Conservation (phyloP, 23 tunicate species). For the Ascidia mentula region DNA sequence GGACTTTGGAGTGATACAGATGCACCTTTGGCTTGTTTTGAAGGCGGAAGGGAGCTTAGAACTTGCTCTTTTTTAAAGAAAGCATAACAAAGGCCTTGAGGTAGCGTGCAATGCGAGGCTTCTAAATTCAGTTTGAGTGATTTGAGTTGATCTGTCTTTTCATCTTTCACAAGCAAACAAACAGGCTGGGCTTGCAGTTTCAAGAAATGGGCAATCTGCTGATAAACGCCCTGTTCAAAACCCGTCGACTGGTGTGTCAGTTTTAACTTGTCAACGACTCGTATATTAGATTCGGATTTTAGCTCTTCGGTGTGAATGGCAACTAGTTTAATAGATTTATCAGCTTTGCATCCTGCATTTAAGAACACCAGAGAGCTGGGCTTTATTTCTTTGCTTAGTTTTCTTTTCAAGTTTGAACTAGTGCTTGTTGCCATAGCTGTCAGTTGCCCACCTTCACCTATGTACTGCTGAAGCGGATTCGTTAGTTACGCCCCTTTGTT, state of each 20-base stretch:
- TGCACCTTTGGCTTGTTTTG: no score
- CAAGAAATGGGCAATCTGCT: not conserved
- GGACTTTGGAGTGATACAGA: no score
- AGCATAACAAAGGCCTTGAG: not conserved
- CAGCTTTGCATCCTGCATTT: not conserved
- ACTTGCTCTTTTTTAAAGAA: no score
- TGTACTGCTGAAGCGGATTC: no score
- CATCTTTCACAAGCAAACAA: not conserved
- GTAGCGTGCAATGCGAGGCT: not conserved
- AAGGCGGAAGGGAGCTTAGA: no score
- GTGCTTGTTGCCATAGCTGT: no score
- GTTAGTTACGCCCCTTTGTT: no score
- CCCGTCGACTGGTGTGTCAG: not conserved
- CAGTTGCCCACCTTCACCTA: no score
- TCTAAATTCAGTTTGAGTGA: not conserved
- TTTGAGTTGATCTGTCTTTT: not conserved
- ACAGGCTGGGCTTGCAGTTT: constrained; percentile 3
- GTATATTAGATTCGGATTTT: not conserved
- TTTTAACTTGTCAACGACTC: not conserved
- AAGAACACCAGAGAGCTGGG: not conserved
- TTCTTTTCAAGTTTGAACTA: no score
- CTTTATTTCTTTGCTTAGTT: no score
- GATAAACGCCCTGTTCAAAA: not conserved
- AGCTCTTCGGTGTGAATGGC: not conserved
- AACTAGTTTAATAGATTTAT: not conserved